Evolutionary conservation across 2,888 invertebrate species (phyloP), one percentile per base, ranked within the genome.

Genomic region (Athalia circularis): DNA sequence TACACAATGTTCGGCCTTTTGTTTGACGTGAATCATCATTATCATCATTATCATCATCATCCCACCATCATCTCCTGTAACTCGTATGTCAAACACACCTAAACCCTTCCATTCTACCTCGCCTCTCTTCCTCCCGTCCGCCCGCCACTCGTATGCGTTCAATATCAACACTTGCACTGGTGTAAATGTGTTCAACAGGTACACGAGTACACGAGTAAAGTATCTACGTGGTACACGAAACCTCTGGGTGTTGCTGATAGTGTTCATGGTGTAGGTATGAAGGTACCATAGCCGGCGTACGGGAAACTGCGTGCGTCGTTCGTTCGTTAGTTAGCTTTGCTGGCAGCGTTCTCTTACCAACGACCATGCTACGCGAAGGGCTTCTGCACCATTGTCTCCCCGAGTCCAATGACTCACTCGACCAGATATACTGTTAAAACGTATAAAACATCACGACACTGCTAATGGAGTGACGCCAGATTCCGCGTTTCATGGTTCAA

Each of bases 1-100:
- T 84, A 82, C 81, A 84, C 82, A 83, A 85, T 87, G 85, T 87
- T 85, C 83, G 82, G 85, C 81, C 89, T 88, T 88, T 89, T 89
- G 88, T 89, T 88, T 86, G 85, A 86, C 84, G 84, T 89, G 89
- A 89, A 87, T 89, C 89, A 88, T 85, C 87, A 29, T 29, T 29
- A 29, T 29, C 29, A 29, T 29, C 29, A 29, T 29, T 29, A 29
- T 29, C 29, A 29, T 29, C 29, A 29, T 29, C 29, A 29, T 29
- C 29, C 29, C 29, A 29, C 29, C 29, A 29, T 29, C 29, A 84
- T 82, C 81, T 75, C 79, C 83, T 81, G 80, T 80, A 82, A 81
- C 82, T 82, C 80, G 79, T 77, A 48, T 75, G 75, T 75, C 75
- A 52, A 75, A 75, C 75, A 75, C 64, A 75, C 15, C 62, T 52